Evolutionary conservation across 2,113 vertebrate species (phyloP), one percentile per base, ranked within the genome.

Genomic region (Trogon surrucura): DNA sequence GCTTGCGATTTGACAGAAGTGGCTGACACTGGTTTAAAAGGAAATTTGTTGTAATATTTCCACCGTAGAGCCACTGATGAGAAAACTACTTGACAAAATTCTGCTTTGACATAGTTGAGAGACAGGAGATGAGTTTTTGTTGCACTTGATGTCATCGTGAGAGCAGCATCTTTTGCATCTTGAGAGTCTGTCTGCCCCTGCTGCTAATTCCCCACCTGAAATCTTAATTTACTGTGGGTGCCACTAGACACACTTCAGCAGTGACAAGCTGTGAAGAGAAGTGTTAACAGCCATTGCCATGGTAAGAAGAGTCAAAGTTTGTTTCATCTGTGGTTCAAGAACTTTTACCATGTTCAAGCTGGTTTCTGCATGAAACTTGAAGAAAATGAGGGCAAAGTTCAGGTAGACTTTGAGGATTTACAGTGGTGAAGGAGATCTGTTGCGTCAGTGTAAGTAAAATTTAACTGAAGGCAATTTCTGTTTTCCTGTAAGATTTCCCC

Each of bases 341-440:
- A 77, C 57, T 80, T 89, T 53, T 61, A 71, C 36, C 29, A 53
- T 9, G 32, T 57, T 47, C 70, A 73, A 9, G 54, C n/a, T 34
- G 7, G 48, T 93, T 91, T 89, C 72, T 85, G 72, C 30, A 20
- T 79, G 53, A 89, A 91, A 86, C 53, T 45, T 72, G 13, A 70
- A 94, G 77, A 86, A 96, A 91, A 57, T 32, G 32, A 92, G 92
- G 25, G 50, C 36, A 65, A 70, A 69, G 75, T 93, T 95, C 82
- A 92, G 53, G n/a, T 38, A 30, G 62, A 51, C 58, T 74, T 84
- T 0, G 1, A 50, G n/a, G 44, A 6, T 89, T 93, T 96, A 72
- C 58, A 38, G 0, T 41, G 50, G 27, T 38, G 58, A 69, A 89
- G 83, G 45, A 84, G n/a, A 75, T 75, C 26, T 65, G 25, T 69